phyloP scores from a whole-genome alignment of 2,113 vertebrate species.

The Corapipo altera region DNA sequence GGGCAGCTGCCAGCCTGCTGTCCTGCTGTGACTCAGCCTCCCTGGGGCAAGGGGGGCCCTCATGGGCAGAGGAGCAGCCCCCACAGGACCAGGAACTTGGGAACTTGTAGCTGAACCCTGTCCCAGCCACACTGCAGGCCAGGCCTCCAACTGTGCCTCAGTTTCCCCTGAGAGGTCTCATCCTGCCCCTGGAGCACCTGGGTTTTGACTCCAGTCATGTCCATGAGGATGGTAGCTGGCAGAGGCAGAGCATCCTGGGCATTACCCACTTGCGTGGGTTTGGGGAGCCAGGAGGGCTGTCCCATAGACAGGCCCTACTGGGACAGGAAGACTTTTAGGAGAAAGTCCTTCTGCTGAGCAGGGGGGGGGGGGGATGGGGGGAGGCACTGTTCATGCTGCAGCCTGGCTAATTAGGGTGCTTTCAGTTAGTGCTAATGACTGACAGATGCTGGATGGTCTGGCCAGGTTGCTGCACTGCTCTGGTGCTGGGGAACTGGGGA shows the following conservation, averaged over 20 bases:
- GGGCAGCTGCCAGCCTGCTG: background rate
- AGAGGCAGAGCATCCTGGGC: background rate
- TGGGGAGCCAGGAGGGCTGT: background rate
- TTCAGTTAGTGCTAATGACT: background rate
- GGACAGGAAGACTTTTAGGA: background rate
- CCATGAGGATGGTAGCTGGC: background rate
- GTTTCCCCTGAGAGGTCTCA: background rate
- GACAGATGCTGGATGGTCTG: background rate
- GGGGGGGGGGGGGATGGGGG: too few species aligned
- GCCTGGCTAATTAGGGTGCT: background rate
- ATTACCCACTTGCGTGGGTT: background rate
- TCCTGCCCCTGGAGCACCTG: background rate
- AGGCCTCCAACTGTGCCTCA: fast-evolving
- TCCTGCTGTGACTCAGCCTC: background rate
- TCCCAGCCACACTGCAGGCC: background rate
- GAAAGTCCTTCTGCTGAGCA: background rate
- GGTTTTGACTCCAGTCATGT: background rate
- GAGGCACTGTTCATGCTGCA: background rate
- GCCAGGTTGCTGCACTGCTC: background rate
- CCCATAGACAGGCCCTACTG: fast-evolving
- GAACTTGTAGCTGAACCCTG: background rate
- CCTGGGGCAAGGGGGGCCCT: fast-evolving
- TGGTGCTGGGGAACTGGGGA: background rate
- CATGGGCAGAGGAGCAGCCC: background rate
- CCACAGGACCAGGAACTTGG: background rate